Conservation (phyloP, 2,888 invertebrate species). For the Drosophila bunnanda region DNA sequence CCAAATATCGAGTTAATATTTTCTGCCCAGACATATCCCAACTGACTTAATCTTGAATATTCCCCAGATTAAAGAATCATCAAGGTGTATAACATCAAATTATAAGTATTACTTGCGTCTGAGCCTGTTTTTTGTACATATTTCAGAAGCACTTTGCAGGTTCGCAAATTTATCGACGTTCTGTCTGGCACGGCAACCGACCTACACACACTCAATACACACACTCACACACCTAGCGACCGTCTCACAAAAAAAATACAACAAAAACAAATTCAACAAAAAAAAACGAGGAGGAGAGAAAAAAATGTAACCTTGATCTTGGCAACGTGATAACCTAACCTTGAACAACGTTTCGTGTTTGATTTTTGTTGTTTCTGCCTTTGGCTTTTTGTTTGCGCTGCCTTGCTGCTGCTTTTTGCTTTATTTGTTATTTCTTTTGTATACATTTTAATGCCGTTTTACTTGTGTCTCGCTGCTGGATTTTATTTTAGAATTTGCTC, state of each 20-base stretch:
- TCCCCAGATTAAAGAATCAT: background rate
- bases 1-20: background rate
- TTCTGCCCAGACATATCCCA: background rate
- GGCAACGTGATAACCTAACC: slow-evolving; percentile 83
- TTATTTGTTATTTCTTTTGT: slow-evolving; percentile 40
- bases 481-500: slow-evolving; percentile 50
- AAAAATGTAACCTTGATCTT: slow-evolving; percentile 79
- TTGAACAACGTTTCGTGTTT: slow-evolving; percentile 76
- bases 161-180: slow-evolving; percentile 67
- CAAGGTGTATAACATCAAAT: slow-evolving; percentile 5
- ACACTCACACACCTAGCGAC: slow-evolving; percentile 40
- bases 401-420: slow-evolving; percentile 28
- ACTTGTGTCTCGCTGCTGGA: slow-evolving; percentile 48
- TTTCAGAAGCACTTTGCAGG: slow-evolving; percentile 44
- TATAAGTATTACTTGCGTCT: slow-evolving; percentile 30
- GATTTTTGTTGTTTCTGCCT: slow-evolving; percentile 52
- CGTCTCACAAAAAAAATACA: slow-evolving; percentile 42
- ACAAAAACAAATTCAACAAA: slow-evolving; percentile 1
- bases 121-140: slow-evolving; percentile 25
- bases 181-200: slow-evolving; percentile 61
- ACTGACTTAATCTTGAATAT: background rate
- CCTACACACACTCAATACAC: slow-evolving; percentile 19
- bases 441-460: slow-evolving; percentile 68
- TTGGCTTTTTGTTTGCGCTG: slow-evolving; percentile 26
- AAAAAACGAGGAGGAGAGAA: slow-evolving; percentile 11